Evolutionary conservation across 2,113 vertebrate genomes (phyloP).

Genomic region (Plecturocebus donacophilus): DNA sequence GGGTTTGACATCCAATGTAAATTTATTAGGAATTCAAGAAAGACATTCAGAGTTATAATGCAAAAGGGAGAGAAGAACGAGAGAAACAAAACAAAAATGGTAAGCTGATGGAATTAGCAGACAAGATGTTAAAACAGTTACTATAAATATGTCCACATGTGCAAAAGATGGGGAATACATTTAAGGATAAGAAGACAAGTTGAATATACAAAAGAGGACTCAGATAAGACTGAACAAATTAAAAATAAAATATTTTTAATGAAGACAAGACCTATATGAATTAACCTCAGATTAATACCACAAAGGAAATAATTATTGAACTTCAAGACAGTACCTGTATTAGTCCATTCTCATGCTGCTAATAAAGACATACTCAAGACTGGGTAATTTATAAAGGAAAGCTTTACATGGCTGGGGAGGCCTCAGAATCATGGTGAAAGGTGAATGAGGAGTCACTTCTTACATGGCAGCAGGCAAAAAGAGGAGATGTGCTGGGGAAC

Average conservation of each 20-base stretch:
- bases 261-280: not conserved
- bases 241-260: not conserved
- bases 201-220: not conserved
- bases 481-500: too few relatives aligned
- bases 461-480: too few relatives aligned
- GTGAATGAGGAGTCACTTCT: too few relatives aligned
- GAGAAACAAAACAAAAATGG: not conserved
- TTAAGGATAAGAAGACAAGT: not conserved
- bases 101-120: not conserved
- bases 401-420: too few relatives aligned
- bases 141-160: not conserved
- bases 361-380: too few relatives aligned
- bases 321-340: not conserved
- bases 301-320: not conserved
- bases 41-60: not conserved
- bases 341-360: too few relatives aligned
- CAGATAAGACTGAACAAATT: not conserved
- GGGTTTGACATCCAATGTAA: not conserved
- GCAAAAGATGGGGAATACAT: not conserved
- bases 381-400: too few relatives aligned
- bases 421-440: too few relatives aligned
- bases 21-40: not conserved
- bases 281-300: not conserved
- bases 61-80: not conserved
- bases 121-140: not conserved